phyloP scores from a whole-genome alignment of 1,140 invertebrate genomes.

The Triops longicaudatus region DNA sequence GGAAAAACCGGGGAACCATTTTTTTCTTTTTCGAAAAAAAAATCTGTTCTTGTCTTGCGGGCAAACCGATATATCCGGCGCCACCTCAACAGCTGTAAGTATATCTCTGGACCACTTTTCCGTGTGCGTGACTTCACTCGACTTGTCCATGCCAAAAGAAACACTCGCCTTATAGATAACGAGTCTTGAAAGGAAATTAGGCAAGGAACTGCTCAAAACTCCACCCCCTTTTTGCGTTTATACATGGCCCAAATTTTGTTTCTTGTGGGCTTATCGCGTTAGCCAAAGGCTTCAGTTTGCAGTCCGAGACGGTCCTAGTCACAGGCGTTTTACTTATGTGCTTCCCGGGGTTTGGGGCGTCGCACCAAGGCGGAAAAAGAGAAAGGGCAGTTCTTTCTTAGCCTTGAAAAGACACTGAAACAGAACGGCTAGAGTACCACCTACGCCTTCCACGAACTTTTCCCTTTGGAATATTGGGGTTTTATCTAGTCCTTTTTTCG shows the following conservation, averaged over 20 bases:
- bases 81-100: conserved; percentile 14
- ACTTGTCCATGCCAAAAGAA: conserved; percentile 1
- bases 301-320: conserved; percentile 6
- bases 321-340: conserved; percentile 7
- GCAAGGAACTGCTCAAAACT: background rate
- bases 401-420: conserved; percentile 2
- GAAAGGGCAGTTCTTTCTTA: conserved; percentile 8
- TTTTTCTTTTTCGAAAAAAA: background rate
- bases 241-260: background rate
- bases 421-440: background rate
- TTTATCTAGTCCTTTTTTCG: background rate
- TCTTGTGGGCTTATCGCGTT: conserved; percentile 9
- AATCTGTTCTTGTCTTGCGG: background rate
- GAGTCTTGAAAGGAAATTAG: conserved; percentile 15
- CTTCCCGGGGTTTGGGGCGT: background rate
- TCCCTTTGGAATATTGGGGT: background rate
- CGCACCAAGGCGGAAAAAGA: background rate
- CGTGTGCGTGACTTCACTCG: conserved; percentile 1
- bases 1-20: background rate
- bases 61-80: conserved; percentile 11
- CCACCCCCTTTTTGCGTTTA: background rate
- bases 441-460: background rate
- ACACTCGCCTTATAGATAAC: background rate
- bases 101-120: background rate
- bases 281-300: conserved; percentile 3